phyloP scores from a whole-genome alignment of 2,888 invertebrate genomes.

The Xylocampa areola region DNA sequence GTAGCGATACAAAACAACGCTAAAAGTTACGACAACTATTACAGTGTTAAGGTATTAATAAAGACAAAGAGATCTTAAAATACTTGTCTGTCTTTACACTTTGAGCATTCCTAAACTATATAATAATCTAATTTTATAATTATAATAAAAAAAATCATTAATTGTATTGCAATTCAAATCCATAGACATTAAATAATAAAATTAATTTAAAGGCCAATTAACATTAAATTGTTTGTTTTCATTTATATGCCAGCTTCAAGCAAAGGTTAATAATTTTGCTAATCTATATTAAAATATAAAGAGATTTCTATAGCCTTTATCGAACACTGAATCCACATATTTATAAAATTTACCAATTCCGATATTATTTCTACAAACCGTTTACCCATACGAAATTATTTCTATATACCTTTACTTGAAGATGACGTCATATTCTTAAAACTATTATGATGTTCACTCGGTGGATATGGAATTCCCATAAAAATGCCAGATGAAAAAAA shows the following conservation, averaged over 20 bases:
- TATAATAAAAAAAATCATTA: slow-evolving; percentile 60
- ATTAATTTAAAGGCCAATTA: slow-evolving; percentile 55
- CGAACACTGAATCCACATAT: no score
- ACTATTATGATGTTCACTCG: slow-evolving; percentile 61
- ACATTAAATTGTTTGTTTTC: slow-evolving; percentile 45
- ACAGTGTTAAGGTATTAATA: slow-evolving; percentile 40
- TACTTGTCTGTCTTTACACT: slow-evolving; percentile 71
- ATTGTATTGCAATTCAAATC: slow-evolving; percentile 68
- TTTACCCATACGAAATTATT: neutral
- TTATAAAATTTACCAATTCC: neutral
- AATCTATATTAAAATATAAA: slow-evolving; percentile 5
- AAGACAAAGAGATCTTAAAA: slow-evolving; percentile 68
- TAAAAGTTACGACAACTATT: slow-evolving; percentile 50
- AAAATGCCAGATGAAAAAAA: slow-evolving; percentile 39
- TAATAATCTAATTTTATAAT: slow-evolving; percentile 59
- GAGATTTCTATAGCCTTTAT: slow-evolving; percentile 12
- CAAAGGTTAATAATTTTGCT: slow-evolving; percentile 37
- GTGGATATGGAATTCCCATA: slow-evolving; percentile 60
- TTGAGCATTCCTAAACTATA: slow-evolving; percentile 79
- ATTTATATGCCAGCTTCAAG: slow-evolving; percentile 57
- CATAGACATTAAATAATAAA: slow-evolving; percentile 63
- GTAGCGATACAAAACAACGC: slow-evolving; percentile 38
- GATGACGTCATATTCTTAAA: slow-evolving; percentile 44
- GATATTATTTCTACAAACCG: neutral
- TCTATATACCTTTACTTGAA: slow-evolving; percentile 55